phyloP scores from a whole-genome alignment of 2,888 invertebrate genomes.

The Drosophila pseudotalamancana region DNA sequence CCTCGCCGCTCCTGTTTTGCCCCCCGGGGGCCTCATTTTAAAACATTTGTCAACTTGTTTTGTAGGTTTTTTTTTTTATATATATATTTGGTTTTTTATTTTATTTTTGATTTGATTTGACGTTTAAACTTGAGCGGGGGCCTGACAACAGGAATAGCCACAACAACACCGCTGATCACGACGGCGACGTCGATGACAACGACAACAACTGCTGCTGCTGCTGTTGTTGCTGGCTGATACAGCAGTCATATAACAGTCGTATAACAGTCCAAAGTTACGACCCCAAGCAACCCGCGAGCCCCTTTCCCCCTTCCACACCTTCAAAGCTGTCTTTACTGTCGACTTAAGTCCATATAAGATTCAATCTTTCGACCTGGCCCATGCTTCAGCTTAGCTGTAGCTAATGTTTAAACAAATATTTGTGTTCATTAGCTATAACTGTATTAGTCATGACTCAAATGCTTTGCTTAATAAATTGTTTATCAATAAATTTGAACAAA shows the following conservation, averaged over 20 bases:
- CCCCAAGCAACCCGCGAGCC: neutral
- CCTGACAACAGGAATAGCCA: slow-evolving; percentile 1
- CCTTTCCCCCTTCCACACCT: neutral
- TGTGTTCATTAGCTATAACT: neutral
- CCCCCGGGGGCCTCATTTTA: neutral
- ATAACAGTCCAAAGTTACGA: no score
- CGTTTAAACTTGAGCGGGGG: slow-evolving; percentile 32
- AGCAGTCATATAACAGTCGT: neutral
- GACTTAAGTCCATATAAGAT: neutral
- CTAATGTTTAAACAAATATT: slow-evolving; percentile 3
- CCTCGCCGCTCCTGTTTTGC: neutral
- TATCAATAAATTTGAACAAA: no score
- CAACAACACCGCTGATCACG: neutral
- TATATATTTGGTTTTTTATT: slow-evolving; percentile 7
- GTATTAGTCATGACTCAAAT: neutral
- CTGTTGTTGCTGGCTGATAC: slow-evolving; percentile 29
- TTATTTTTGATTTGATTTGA: slow-evolving; percentile 15
- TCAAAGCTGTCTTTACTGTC: neutral
- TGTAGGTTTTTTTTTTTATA: slow-evolving; percentile 11
- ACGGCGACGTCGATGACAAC: slow-evolving; percentile 2
- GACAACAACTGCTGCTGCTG: slow-evolving; percentile 14
- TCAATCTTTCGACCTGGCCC: neutral
- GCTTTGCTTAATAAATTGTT: neutral
- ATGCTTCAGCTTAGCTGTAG: neutral
- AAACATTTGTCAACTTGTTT: slow-evolving; percentile 52